Percentiles rank a stretch among this genome's conserved stretches.
phyloP scores from a whole-genome alignment of 2,113 vertebrate species.

The Cranoglanis bouderius region DNA sequence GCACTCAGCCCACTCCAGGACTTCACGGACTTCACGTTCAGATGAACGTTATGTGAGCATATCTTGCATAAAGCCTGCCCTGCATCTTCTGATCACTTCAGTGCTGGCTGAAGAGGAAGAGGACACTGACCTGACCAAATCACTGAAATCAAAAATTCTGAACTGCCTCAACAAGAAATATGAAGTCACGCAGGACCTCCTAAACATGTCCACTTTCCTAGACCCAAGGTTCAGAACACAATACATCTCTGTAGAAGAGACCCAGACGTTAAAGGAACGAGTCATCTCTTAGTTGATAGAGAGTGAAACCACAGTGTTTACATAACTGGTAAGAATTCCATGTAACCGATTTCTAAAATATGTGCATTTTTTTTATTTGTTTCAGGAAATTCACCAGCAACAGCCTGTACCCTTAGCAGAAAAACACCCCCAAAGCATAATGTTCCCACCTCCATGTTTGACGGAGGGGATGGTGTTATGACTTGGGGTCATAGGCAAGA shows the following conservation, averaged over 20 bases:
- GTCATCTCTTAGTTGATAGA: neutral
- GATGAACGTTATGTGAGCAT: constrained; percentile 29
- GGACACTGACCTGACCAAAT: constrained; percentile 14
- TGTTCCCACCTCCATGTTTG: no score
- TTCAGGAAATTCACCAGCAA: neutral
- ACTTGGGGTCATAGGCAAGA: no score
- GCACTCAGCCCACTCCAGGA: constrained; percentile 13
- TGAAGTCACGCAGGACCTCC: neutral
- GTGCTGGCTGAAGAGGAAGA: neutral
- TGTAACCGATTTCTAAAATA: neutral
- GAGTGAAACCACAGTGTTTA: neutral
- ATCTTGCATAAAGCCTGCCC: neutral
- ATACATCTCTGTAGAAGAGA: neutral
- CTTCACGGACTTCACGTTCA: constrained; percentile 29
- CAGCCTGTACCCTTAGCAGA: no score
- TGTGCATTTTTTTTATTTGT: neutral
- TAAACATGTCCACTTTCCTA: neutral
- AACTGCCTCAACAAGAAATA: neutral
- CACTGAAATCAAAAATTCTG: neutral
- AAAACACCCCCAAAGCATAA: no score
- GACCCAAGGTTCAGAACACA: neutral
- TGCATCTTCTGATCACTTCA: neutral
- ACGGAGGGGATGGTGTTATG: no score
- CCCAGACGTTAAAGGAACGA: neutral
- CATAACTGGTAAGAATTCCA: neutral